Percentiles rank a stretch among this genome's conserved stretches.
phyloP scores from a whole-genome alignment of 2,888 invertebrate genomes.

The Torymus tubicola region DNA sequence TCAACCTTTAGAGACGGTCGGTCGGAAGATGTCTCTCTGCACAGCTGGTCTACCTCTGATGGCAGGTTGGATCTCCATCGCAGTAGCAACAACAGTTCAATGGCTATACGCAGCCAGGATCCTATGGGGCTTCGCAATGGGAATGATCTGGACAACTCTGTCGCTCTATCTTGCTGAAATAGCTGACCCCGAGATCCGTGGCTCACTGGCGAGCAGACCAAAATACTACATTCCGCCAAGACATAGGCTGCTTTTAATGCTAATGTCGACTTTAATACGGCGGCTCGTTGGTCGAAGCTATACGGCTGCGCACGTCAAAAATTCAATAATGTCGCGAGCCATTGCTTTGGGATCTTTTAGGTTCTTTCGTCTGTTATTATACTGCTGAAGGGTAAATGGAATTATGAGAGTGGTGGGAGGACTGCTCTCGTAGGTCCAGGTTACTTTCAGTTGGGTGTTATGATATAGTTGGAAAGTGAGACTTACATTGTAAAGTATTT shows the following conservation, averaged over 20 bases:
- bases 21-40: constrained; percentile 69
- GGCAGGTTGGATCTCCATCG: constrained; percentile 69
- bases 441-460: too few species aligned
- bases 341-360: too few species aligned
- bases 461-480: too few species aligned
- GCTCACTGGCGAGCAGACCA: constrained; percentile 69
- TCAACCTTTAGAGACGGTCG: constrained; percentile 63
- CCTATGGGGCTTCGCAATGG: constrained; percentile 68
- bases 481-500: too few species aligned
- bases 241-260: constrained; percentile 22
- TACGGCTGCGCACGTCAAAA: constrained; percentile 18
- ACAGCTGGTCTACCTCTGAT: constrained; percentile 66
- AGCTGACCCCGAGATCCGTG: constrained; percentile 72
- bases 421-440: too few species aligned
- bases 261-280: constrained; percentile 10
- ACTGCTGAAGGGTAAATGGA: too few species aligned
- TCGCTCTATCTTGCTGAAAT: constrained; percentile 71
- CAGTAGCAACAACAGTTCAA: constrained; percentile 67
- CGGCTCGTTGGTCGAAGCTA: constrained; percentile 42
- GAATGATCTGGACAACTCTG: constrained; percentile 71
- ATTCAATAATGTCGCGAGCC: constrained; percentile 3
- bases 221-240: constrained; percentile 14
- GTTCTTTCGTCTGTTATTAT: too few species aligned
- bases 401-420: too few species aligned
- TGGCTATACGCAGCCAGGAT: constrained; percentile 71